These are phyloP conservation scores for Polypterus bichir DNA, from an alignment of 2,113 vertebrate genomes.

Conservation along the genomic window DNA sequence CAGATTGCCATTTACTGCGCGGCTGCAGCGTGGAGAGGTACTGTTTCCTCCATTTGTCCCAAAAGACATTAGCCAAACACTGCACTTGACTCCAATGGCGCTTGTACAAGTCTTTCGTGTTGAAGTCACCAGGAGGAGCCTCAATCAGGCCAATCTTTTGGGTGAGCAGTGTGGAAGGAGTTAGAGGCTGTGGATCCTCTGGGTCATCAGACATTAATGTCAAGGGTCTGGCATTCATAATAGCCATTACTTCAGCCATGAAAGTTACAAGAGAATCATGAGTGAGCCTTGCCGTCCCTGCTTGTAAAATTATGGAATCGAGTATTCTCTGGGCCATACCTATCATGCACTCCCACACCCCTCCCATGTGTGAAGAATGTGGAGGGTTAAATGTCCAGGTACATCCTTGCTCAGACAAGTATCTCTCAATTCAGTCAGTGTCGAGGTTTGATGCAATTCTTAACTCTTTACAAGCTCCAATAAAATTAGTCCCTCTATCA, in stretches of 20 bases:
- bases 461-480: conserved; percentile 3
- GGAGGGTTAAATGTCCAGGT: too few species aligned
- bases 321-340: too few species aligned
- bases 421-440: too few species aligned
- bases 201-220: conserved; percentile 1
- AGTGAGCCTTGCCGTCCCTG: not conserved
- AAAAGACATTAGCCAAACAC: conserved; percentile 4
- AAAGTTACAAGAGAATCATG: conserved; percentile 17
- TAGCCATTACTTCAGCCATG: conserved; percentile 15
- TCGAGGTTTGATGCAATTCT: not conserved
- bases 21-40: conserved; percentile 4
- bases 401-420: too few species aligned
- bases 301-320: too few species aligned
- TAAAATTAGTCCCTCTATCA: conserved; percentile 1
- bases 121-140: conserved; percentile 2
- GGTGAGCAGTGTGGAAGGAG: conserved; percentile 11
- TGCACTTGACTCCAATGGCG: conserved; percentile 2
- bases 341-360: too few species aligned
- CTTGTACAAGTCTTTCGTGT: not conserved
- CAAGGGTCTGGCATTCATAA: conserved; percentile 10
- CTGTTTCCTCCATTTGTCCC: conserved; percentile 4
- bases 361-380: too few species aligned
- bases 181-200: conserved; percentile 5
- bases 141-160: conserved; percentile 14
- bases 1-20: too few species aligned